Base-by-base conservation (phyloP, 35 echinoderm and acorn worm species). In the Chiridota heheva region DNA sequence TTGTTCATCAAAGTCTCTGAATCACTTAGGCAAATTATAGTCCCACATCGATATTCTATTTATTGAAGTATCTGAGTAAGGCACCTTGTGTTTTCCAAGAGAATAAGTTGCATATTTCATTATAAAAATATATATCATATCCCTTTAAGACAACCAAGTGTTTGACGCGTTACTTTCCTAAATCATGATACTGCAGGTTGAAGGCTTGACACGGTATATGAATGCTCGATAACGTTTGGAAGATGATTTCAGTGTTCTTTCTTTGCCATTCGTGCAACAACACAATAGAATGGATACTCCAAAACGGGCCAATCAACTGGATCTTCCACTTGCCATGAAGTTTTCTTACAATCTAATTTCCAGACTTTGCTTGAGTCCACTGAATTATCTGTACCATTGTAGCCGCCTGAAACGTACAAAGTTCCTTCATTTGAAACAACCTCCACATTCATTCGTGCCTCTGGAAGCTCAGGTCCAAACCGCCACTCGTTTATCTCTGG, bases 401-500 rank as follows among this genome's bases (percentile, higher is more conserved):
- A 88, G 15, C 95, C 95, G 31, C 95, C 89, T 44, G 88, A 91
- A 25, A 91, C 80, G 45, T 80, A 92, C 24, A 98, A 70, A 33
- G 51, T 88, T 7, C 89, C 89, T 40, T 81, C 85, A 32, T 85
- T 66, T 2, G 80, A 87, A 2, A 87, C 81, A 1, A 87, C 85
- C 15, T 77, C 53, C 67, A 75, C 88, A 34, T 81, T 92, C 47
- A 91, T 73, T 25, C 89, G 86, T 16, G 89, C 95, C 48, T 98
- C 95, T 32, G 88, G 95, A 36, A 98, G 81, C 77, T 98, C 95
- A 1, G 95, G 95, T 41, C 95, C 95, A 68, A 98, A 98, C 20
- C 89, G 63, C 95, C 95, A 98, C 64, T 98, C 95, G 39, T 98
- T 98, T 35, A 80, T 74, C 3, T 88, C 89, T 24, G 95, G 95